phyloP scores from a whole-genome alignment of 2,888 invertebrate genomes.

The Ichneumon xanthorius region DNA sequence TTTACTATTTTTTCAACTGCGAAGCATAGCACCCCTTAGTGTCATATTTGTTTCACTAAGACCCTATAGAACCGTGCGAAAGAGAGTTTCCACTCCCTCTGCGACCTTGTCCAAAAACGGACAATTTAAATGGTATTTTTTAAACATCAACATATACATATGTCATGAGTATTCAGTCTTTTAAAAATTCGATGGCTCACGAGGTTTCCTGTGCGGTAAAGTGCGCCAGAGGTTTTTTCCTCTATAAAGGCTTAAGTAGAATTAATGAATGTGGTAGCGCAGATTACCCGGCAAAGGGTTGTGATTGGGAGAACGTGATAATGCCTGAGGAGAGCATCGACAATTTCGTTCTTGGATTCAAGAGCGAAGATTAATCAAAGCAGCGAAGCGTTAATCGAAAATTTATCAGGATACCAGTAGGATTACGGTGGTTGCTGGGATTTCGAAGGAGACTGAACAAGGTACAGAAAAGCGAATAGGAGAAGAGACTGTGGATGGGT shows the following conservation, averaged over 20 bases:
- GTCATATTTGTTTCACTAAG: no score
- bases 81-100: no score
- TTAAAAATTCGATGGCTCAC: neutral
- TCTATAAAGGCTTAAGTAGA: neutral
- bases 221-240: neutral
- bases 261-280: neutral
- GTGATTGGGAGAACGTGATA: neutral
- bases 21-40: no score
- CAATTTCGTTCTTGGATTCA: neutral
- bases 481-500: constrained; percentile 31
- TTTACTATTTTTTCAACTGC: no score
- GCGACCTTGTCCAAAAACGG: no score
- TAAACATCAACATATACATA: no score
- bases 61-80: no score
- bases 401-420: constrained; percentile 59
- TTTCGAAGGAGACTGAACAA: constrained; percentile 40
- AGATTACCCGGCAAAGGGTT: neutral
- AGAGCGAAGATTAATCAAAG: constrained; percentile 44
- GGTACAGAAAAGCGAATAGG: constrained; percentile 53
- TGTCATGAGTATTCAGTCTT: no score
- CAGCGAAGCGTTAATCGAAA: constrained; percentile 53
- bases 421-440: constrained; percentile 53
- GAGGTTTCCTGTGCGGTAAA: neutral
- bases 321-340: neutral
- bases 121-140: no score